These are phyloP conservation scores for Chironomus tentans DNA, from an alignment of 2,888 invertebrate species.

Conservation along the genomic window DNA sequence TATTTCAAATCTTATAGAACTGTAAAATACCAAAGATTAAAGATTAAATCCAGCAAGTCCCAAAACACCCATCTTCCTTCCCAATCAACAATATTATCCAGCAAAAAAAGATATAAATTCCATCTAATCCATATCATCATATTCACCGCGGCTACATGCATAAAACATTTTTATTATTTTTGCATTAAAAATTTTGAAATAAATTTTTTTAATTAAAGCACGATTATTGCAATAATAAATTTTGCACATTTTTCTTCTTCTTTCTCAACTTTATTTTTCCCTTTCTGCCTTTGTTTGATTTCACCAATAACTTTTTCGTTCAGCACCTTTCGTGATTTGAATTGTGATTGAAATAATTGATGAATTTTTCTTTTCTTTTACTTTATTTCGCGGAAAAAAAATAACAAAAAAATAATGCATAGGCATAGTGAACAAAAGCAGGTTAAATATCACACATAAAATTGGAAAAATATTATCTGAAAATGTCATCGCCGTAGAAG, in stretches of 20 bases:
- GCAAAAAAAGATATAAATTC: neutral
- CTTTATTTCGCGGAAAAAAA: neutral
- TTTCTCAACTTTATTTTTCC: neutral
- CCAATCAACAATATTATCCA: too few species aligned
- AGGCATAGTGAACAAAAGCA: neutral
- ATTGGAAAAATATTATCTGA: constrained; percentile 14
- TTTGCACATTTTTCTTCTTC: neutral
- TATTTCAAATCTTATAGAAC: too few species aligned
- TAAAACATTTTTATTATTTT: neutral
- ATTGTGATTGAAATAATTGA: neutral
- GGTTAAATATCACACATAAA: constrained; percentile 14
- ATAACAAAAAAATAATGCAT: too few species aligned
- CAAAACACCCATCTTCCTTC: too few species aligned
- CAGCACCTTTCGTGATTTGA: neutral
- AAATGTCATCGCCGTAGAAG: constrained; percentile 2
- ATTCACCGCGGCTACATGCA: too few species aligned
- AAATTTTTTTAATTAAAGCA: neutral
- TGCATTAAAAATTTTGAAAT: neutral
- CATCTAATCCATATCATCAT: too few species aligned
- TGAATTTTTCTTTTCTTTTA: neutral
- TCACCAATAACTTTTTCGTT: neutral
- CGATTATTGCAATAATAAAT: neutral
- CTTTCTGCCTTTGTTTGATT: neutral
- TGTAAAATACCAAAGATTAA: too few species aligned
- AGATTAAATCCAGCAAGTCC: too few species aligned